Conservation (phyloP, 2,797 vertebrate genomes). For the Peromyscus melanophrys region DNA sequence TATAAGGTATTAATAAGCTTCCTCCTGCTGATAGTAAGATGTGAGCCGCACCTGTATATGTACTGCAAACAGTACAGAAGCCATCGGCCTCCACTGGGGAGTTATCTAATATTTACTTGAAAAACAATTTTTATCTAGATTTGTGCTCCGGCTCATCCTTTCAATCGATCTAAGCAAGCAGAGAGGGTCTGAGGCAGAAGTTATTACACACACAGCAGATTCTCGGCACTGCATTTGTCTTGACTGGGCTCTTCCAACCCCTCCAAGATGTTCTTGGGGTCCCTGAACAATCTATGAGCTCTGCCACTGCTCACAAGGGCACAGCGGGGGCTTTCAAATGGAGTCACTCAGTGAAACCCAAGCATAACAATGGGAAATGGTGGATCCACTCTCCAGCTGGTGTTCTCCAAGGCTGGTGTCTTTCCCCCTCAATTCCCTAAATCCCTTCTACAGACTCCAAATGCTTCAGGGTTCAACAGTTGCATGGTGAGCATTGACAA, state of each 20-base stretch:
- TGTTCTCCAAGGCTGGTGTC: slow-evolving; percentile 65
- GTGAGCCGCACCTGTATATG: background rate
- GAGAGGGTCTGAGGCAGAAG: slow-evolving; percentile 38
- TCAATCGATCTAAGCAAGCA: slow-evolving; percentile 75
- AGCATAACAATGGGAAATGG: slow-evolving; percentile 62
- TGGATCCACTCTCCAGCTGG: slow-evolving; percentile 74
- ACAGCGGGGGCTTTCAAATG: slow-evolving; percentile 51
- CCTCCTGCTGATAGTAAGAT: slow-evolving; percentile 49
- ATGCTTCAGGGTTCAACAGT: slow-evolving; percentile 8
- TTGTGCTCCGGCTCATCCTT: slow-evolving; percentile 81
- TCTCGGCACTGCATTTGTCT: slow-evolving; percentile 32
- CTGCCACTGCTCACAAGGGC: slow-evolving; percentile 53
- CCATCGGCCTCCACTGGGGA: slow-evolving; percentile 77
- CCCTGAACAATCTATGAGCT: slow-evolving; percentile 47
- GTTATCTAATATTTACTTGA: slow-evolving; percentile 86
- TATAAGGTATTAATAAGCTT: slow-evolving; percentile 46
- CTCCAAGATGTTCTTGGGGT: slow-evolving; percentile 65
- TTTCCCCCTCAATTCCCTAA: slow-evolving; percentile 49
- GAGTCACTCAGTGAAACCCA: slow-evolving; percentile 57
- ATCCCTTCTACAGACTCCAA: slow-evolving; percentile 45
- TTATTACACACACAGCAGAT: slow-evolving; percentile 43
- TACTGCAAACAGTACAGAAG: background rate
- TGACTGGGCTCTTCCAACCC: background rate
- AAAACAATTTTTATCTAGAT: slow-evolving; percentile 87
- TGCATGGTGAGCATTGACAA: background rate